These are phyloP conservation scores for Rhimphoctona megacephalus DNA, from an alignment of 2,888 invertebrate genomes.

Conservation along the genomic window DNA sequence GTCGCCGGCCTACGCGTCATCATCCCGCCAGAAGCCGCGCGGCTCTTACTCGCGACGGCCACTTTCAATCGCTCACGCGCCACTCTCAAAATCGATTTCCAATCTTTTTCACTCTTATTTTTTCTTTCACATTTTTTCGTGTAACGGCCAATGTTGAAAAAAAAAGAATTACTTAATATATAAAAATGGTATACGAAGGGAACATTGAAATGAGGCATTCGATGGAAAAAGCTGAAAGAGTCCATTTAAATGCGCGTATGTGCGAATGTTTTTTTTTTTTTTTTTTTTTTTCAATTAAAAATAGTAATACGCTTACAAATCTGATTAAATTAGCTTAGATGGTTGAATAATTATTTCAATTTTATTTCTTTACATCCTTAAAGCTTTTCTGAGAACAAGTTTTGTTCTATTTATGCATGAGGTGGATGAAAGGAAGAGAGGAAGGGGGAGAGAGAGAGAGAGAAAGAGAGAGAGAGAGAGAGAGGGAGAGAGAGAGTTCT, in stretches of 20 bases:
- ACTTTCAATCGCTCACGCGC: slow-evolving; percentile 11
- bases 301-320: background rate
- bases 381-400: background rate
- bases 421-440: background rate
- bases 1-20: slow-evolving; percentile 24
- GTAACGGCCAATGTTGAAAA: background rate
- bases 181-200: background rate
- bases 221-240: background rate
- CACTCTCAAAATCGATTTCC: slow-evolving; percentile 6
- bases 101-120: background rate
- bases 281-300: background rate
- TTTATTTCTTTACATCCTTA: background rate
- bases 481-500: background rate
- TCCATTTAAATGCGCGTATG: background rate
- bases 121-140: background rate
- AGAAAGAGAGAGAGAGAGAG: background rate
- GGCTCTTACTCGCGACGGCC: slow-evolving; percentile 61
- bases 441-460: background rate
- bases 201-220: background rate
- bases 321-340: background rate
- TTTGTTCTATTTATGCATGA: background rate
- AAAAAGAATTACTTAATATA: background rate
- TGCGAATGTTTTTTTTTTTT: background rate
- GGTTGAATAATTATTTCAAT: background rate
- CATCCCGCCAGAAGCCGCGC: slow-evolving; percentile 49